A percentile compares a stretch with the other conserved stretches of the same genome.
These are phyloP conservation scores for Urosaurus nigricauda DNA, from an alignment of 2,797 vertebrate species.

Conservation along the genomic window DNA sequence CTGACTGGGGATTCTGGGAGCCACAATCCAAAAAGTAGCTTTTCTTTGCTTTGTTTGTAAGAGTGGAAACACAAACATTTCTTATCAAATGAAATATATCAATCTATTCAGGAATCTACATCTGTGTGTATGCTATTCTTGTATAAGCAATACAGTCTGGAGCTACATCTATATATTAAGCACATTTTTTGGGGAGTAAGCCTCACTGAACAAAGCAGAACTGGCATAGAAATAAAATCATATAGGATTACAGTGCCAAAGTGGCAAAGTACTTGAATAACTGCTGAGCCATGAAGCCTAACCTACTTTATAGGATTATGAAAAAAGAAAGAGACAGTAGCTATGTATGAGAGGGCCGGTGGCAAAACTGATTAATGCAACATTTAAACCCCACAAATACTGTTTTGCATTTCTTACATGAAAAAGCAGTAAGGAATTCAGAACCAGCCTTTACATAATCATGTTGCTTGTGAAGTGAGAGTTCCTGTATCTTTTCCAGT, in stretches of 20 bases:
- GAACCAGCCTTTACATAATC: not conserved
- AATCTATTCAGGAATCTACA: not conserved
- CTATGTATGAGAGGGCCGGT: not conserved
- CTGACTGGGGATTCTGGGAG: no score
- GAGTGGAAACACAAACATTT: constrained; percentile 41
- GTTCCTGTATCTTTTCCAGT: not conserved
- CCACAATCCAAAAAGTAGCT: no score
- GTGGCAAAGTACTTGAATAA: no score
- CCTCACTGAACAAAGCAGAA: no score
- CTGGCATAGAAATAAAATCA: no score
- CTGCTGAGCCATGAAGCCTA: no score
- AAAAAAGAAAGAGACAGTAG: not conserved
- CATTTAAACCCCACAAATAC: not conserved
- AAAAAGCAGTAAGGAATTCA: not conserved
- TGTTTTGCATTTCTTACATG: not conserved
- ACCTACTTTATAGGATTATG: not conserved
- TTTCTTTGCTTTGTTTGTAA: no score
- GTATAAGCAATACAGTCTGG: not conserved
- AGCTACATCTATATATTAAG: not conserved
- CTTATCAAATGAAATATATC: not conserved
- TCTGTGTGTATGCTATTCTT: not conserved
- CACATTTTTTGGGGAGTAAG: not conserved
- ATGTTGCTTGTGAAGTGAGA: not conserved
- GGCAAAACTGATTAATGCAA: not conserved
- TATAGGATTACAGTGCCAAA: no score